Conservation (phyloP, 2,113 vertebrate genomes). For the Cinclus mexicanus region DNA sequence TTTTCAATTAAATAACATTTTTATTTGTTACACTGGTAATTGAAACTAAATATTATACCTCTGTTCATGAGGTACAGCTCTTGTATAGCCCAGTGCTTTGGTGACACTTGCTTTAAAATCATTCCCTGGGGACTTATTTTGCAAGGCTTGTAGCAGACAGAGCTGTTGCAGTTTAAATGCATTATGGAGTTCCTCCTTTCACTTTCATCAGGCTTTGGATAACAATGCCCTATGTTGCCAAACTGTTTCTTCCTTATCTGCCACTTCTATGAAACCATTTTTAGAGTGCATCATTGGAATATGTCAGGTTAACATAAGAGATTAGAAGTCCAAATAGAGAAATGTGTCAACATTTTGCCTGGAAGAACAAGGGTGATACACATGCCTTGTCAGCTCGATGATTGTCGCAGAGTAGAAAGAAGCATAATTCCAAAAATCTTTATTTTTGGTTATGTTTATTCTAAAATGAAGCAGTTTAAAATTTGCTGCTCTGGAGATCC, state of each 20-base stretch:
- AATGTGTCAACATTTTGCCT: background rate
- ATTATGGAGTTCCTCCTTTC: background rate
- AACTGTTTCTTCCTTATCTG: background rate
- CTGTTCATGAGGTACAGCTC: background rate
- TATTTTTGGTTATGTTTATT: background rate
- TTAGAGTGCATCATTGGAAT: background rate
- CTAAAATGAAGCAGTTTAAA: background rate
- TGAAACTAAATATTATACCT: background rate
- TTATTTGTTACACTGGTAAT: background rate
- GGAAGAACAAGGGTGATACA: background rate
- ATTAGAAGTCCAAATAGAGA: background rate
- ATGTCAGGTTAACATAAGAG: background rate
- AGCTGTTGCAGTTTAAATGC: background rate
- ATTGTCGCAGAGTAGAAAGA: fast-evolving
- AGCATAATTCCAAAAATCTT: background rate
- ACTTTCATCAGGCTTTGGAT: background rate
- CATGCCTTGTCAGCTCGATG: fast-evolving
- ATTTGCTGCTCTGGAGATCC: background rate
- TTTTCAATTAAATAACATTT: background rate
- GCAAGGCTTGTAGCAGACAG: background rate
- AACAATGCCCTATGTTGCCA: background rate
- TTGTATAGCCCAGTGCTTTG: background rate
- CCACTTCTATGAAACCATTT: background rate
- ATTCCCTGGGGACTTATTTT: background rate
- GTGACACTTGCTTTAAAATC: background rate